Evolutionary conservation across 2,888 invertebrate species (phyloP).

Genomic region (Achlya flavicornis): DNA sequence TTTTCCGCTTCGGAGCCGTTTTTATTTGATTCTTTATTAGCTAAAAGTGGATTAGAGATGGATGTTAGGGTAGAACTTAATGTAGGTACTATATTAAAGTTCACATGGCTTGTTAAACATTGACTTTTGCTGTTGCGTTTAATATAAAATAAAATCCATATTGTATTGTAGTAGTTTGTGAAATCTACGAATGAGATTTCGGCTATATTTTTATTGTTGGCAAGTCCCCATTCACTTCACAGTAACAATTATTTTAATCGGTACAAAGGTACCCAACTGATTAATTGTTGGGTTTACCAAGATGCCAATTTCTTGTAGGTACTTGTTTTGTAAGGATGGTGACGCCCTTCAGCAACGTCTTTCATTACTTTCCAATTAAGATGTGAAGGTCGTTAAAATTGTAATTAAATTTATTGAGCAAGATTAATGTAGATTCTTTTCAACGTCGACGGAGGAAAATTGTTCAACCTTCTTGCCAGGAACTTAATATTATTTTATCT

Average conservation of each 20-base stretch:
- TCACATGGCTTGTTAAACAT: not conserved
- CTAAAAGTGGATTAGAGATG: not conserved
- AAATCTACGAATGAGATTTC: not conserved
- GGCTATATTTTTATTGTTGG: too few species aligned
- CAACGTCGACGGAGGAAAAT: not conserved
- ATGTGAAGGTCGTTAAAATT: conserved; percentile 25
- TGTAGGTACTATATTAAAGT: not conserved
- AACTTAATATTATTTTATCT: not conserved
- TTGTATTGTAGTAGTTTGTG: not conserved
- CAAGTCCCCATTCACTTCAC: not conserved
- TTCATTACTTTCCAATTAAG: conserved; percentile 20
- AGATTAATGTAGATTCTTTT: conserved; percentile 15
- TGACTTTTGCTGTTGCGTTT: too few species aligned
- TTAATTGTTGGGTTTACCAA: conserved; percentile 65
- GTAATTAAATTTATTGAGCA: conserved; percentile 16
- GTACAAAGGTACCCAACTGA: not conserved
- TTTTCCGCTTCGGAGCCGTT: not conserved
- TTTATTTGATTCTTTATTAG: not conserved
- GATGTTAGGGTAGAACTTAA: not conserved
- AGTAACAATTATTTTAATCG: not conserved
- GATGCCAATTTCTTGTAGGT: conserved; percentile 50
- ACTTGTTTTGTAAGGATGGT: conserved; percentile 34
- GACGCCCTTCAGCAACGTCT: too few species aligned
- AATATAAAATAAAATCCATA: too few species aligned
- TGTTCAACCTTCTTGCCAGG: too few species aligned